phyloP scores from a whole-genome alignment of 2,797 vertebrate genomes.

The Microctenopoma stevenorrisi region DNA sequence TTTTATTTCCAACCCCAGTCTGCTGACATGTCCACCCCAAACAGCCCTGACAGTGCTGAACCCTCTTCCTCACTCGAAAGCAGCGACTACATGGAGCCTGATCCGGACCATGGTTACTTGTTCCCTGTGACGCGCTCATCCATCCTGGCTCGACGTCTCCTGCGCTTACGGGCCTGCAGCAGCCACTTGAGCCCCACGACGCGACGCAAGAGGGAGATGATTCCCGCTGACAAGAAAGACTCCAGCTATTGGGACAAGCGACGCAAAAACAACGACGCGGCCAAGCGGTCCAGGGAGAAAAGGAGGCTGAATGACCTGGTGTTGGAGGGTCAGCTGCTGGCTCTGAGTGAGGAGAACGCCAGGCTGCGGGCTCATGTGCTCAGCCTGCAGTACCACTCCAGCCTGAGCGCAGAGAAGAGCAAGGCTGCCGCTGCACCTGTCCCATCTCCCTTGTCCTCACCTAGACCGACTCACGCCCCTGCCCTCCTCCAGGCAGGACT shows the following conservation, averaged over 20 bases:
- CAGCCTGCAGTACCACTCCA: conserved; percentile 64
- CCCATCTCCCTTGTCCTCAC: conserved; percentile 1
- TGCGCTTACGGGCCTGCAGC: conserved; percentile 49
- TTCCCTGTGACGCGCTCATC: conserved; percentile 31
- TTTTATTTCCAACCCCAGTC: not conserved
- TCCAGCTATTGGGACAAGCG: conserved; percentile 91
- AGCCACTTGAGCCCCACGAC: conserved; percentile 16
- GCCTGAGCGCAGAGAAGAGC: conserved; percentile 28
- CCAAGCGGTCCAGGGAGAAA: conserved; percentile 91
- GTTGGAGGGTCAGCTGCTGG: conserved; percentile 77
- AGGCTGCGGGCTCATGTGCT: conserved; percentile 73
- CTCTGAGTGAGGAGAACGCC: conserved; percentile 79
- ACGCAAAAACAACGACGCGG: conserved; percentile 91
- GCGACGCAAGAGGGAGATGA: conserved; percentile 80
- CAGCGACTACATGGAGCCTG: conserved; percentile 13
- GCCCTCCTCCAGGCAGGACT: conserved; percentile 45
- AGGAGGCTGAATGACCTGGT: conserved; percentile 75
- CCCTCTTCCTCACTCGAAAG: conserved; percentile 54
- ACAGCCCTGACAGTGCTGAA: conserved; percentile 20
- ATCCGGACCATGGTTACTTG: not conserved
- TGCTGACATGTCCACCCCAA: conserved; percentile 52
- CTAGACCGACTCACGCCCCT: conserved; percentile 7
- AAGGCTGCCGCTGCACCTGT: not conserved
- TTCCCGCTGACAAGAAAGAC: conserved; percentile 85
- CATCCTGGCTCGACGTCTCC: conserved; percentile 49